Conservation (phyloP, 2,888 invertebrate species). For the Diaphora mendica region DNA sequence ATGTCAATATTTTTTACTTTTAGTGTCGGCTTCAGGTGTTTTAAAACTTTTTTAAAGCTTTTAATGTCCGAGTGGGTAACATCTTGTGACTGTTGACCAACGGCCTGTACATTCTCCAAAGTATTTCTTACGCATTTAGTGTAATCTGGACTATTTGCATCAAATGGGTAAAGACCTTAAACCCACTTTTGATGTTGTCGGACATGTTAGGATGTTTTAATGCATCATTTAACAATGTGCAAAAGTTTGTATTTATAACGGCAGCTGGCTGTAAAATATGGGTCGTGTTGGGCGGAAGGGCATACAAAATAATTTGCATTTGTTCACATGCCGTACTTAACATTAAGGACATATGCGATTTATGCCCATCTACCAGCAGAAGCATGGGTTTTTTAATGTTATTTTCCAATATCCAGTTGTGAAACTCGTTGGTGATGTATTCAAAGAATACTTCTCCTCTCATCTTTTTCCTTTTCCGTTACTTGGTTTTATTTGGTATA, state of each 20-base stretch:
- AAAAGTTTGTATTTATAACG: constrained; percentile 48
- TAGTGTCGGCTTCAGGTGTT: constrained; percentile 16
- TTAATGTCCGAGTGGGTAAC: constrained; percentile 15
- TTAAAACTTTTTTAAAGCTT: constrained; percentile 7
- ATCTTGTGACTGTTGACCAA: constrained; percentile 11
- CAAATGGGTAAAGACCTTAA: constrained; percentile 41
- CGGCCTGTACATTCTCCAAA: constrained; percentile 24
- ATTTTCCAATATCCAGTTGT: constrained; percentile 42
- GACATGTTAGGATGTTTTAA: background rate
- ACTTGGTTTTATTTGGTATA: constrained; percentile 34
- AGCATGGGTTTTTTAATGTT: constrained; percentile 41
- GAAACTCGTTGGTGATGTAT: constrained; percentile 24
- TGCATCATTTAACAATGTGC: constrained; percentile 27
- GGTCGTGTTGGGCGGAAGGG: constrained; percentile 50
- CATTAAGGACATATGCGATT: constrained; percentile 46
- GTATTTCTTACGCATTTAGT: constrained; percentile 39
- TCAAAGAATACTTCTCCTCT: constrained; percentile 46
- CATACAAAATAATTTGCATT: constrained; percentile 45
- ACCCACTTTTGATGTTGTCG: background rate
- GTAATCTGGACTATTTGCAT: constrained; percentile 39
- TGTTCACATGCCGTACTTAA: constrained; percentile 40
- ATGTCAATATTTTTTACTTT: constrained; percentile 36
- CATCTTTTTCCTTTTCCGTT: constrained; percentile 52
- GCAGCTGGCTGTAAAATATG: constrained; percentile 47
- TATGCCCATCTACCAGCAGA: constrained; percentile 50